Evolutionary conservation across 1,140 invertebrate genomes (phyloP).

Genomic region (Drosophila ercepeae): DNA sequence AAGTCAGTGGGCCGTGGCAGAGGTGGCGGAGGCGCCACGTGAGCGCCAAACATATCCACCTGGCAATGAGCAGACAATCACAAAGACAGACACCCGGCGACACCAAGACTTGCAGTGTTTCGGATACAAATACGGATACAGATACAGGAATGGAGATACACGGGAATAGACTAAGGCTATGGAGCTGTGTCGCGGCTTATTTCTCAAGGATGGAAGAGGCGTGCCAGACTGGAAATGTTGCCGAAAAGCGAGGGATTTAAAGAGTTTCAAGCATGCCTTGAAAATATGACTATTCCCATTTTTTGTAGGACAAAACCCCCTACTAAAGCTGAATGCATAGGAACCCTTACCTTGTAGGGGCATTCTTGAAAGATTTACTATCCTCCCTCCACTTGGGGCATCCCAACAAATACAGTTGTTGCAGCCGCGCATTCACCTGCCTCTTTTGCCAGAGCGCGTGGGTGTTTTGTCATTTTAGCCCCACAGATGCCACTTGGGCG

Average conservation of each 20-base stretch:
- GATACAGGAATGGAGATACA: background rate
- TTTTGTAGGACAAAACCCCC: background rate
- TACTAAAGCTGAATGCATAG: background rate
- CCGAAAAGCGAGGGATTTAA: slow-evolving; percentile 1
- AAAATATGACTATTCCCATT: background rate
- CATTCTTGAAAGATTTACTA: background rate
- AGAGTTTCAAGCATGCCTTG: background rate
- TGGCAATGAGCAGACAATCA: slow-evolving; percentile 28
- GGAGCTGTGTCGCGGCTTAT: slow-evolving; percentile 13
- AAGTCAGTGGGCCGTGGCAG: background rate
- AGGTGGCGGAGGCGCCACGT: slow-evolving; percentile 19
- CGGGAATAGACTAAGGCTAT: slow-evolving; percentile 28
- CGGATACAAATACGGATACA: slow-evolving; percentile 16
- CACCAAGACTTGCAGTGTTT: slow-evolving; percentile 7
- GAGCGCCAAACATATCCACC: slow-evolving; percentile 48
- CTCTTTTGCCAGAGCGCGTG: slow-evolving; percentile 32
- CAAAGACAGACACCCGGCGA: slow-evolving; percentile 8
- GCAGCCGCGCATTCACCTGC: slow-evolving; percentile 2
- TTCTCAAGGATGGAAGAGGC: slow-evolving; percentile 17
- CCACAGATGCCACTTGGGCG: slow-evolving; percentile 41
- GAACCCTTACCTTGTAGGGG: background rate
- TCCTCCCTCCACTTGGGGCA: slow-evolving; percentile 6
- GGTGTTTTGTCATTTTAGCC: slow-evolving; percentile 80
- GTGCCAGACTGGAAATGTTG: slow-evolving; percentile 29
- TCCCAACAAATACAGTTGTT: slow-evolving; percentile 30